Evolutionary conservation across 2,888 invertebrate genomes (phyloP).

Genomic region (Bimastos eiseni): DNA sequence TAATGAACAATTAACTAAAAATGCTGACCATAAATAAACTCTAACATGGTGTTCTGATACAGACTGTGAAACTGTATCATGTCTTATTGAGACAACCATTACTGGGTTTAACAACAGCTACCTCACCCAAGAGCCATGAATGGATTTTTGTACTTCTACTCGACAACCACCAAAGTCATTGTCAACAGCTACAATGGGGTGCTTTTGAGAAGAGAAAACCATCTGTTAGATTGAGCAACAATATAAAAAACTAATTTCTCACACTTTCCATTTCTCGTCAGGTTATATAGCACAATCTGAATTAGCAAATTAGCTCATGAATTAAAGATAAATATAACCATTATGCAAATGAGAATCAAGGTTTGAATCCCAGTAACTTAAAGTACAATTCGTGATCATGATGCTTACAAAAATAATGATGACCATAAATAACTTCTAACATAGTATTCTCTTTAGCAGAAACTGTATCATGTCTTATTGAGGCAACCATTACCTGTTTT

Average conservation of each 20-base stretch:
- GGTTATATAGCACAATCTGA: not conserved
- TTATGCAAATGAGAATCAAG: not conserved
- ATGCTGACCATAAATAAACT: not conserved
- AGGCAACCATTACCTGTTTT: conserved; percentile 17
- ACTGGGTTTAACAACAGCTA: not conserved
- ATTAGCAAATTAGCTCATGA: too few relatives aligned
- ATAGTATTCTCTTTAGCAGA: not conserved
- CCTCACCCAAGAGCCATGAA: conserved; percentile 18
- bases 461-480: conserved; percentile 29
- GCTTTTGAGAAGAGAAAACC: conserved; percentile 31
- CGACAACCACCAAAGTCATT: conserved; percentile 26
- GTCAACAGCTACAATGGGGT: conserved; percentile 27
- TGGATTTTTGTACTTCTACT: conserved; percentile 33
- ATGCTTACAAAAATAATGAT: not conserved
- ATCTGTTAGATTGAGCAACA: too few relatives aligned
- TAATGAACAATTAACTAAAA: not conserved
- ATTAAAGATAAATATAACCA: not conserved
- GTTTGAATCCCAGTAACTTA: too few relatives aligned
- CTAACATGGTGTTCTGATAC: not conserved
- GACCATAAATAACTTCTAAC: not conserved
- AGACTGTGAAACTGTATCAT: conserved; percentile 23
- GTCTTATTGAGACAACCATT: conserved; percentile 29
- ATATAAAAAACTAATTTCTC: not conserved
- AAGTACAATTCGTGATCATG: not conserved
- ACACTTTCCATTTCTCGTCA: not conserved